These are phyloP conservation scores for Dryomyza anilis DNA, from an alignment of 2,888 invertebrate species.

Conservation along the genomic window DNA sequence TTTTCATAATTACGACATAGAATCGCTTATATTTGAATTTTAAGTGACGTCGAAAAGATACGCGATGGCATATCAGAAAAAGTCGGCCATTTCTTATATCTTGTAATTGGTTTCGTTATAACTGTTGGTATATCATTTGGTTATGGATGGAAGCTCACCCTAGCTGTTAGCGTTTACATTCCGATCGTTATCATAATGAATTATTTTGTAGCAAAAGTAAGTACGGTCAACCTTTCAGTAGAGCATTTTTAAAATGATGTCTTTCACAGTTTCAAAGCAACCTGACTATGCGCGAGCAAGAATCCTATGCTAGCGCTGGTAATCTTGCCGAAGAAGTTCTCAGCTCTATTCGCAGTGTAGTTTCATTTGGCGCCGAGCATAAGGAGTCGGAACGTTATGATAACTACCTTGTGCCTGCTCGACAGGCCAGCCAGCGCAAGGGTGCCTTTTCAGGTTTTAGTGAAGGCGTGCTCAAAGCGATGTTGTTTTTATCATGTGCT, in stretches of 20 bases:
- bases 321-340: conserved; percentile 79
- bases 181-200: conserved; percentile 79
- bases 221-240: conserved; percentile 25
- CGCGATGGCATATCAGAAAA: conserved; percentile 87
- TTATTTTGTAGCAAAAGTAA: conserved; percentile 75
- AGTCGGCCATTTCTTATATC: conserved; percentile 75
- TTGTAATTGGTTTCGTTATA: conserved; percentile 62
- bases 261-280: conserved; percentile 68
- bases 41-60: conserved; percentile 77
- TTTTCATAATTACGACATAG: neutral
- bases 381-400: conserved; percentile 72
- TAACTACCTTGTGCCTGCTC: conserved; percentile 67
- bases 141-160: conserved; percentile 85
- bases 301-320: conserved; percentile 78
- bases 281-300: conserved; percentile 69
- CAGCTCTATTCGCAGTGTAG: conserved; percentile 74
- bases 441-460: conserved; percentile 74
- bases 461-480: conserved; percentile 74
- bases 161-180: conserved; percentile 78
- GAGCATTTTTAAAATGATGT: neutral
- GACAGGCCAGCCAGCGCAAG: conserved; percentile 68
- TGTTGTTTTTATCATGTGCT: conserved; percentile 76
- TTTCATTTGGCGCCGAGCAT: conserved; percentile 78
- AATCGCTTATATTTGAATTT: neutral
- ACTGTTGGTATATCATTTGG: conserved; percentile 74